Evolutionary conservation across 2,113 vertebrate species (phyloP).

Genomic region (Microtus richardsoni): DNA sequence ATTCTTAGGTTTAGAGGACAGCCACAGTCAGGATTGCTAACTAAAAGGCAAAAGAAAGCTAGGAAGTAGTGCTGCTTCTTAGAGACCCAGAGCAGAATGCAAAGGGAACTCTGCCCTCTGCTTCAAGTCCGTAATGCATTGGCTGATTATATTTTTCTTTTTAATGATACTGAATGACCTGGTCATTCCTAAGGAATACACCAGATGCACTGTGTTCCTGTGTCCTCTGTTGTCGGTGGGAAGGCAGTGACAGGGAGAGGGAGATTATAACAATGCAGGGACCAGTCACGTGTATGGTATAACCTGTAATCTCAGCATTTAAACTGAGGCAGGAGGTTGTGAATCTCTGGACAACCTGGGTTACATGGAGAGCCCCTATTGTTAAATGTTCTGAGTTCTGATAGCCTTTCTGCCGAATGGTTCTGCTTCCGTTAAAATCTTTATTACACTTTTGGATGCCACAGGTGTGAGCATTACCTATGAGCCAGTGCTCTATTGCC

Average conservation of each 20-base stretch:
- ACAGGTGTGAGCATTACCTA: background rate
- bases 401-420: background rate
- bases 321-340: background rate
- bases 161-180: background rate
- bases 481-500: background rate
- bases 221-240: background rate
- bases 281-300: no score
- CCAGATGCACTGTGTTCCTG: background rate
- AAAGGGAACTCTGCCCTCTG: background rate
- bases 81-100: background rate
- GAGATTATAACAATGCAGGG: background rate
- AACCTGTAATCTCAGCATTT: background rate
- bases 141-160: background rate
- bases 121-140: background rate
- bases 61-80: background rate
- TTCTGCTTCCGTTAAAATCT: background rate
- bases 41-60: background rate
- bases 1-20: background rate
- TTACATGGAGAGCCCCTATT: background rate
- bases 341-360: background rate
- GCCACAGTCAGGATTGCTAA: background rate
- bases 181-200: background rate
- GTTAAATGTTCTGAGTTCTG: background rate
- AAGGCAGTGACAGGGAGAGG: no score
- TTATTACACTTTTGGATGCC: background rate